These are phyloP conservation scores for Sceliomorpha sp. DNA, from an alignment of 2,888 invertebrate species.

Conservation along the genomic window DNA sequence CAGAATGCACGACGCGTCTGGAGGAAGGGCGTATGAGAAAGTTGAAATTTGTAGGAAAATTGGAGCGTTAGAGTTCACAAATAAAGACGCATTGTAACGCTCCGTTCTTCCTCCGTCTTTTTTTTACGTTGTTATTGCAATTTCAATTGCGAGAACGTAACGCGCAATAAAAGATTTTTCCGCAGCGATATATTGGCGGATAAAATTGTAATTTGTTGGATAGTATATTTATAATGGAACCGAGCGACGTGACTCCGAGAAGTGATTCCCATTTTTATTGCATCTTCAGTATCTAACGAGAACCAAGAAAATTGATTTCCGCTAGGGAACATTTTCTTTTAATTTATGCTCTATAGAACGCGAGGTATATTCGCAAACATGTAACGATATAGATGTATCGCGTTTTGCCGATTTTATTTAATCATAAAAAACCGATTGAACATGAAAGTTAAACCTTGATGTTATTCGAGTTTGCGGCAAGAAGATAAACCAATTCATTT, in stretches of 20 bases:
- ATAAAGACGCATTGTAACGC: too few species aligned
- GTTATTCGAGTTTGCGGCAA: constrained; percentile 19
- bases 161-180: not conserved
- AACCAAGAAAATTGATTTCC: constrained; percentile 5
- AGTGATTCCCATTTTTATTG: constrained; percentile 4
- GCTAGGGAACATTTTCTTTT: constrained; percentile 5
- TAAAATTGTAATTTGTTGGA: constrained; percentile 5
- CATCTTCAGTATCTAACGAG: constrained; percentile 1
- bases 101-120: too few species aligned
- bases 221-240: constrained; percentile 2
- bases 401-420: constrained; percentile 22
- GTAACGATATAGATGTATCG: constrained; percentile 12
- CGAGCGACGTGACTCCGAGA: not conserved
- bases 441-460: constrained; percentile 13
- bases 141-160: not conserved
- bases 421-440: constrained; percentile 23
- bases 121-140: too few species aligned
- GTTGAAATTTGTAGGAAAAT: not conserved
- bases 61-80: too few species aligned
- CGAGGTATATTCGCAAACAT: constrained; percentile 6
- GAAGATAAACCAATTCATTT: constrained; percentile 8
- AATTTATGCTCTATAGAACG: constrained; percentile 5
- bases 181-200: not conserved
- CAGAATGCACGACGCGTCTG: too few species aligned
- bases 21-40: not conserved